A percentile compares a stretch with the other conserved stretches of the same genome.
Evolutionary conservation across 2,888 invertebrate genomes (phyloP).

Genomic region (Gandaritis pyraliata): DNA sequence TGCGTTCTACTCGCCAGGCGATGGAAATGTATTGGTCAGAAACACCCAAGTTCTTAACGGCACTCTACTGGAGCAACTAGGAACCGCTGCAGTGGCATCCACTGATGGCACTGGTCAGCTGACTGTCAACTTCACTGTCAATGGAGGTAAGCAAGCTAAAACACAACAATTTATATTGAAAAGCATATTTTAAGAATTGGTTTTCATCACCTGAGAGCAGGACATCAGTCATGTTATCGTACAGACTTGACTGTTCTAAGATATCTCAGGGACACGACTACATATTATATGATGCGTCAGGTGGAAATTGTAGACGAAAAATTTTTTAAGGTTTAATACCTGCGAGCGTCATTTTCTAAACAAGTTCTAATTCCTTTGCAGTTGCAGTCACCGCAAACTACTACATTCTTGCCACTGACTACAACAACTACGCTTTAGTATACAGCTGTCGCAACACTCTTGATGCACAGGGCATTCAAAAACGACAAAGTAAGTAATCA

Average conservation of each 20-base stretch:
- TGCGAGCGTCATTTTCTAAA: no score
- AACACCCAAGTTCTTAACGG: conserved; percentile 68
- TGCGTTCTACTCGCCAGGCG: conserved; percentile 75
- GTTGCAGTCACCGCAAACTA: conserved; percentile 51
- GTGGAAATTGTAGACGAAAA: no score
- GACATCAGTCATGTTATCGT: no score
- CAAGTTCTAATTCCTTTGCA: conserved; percentile 42
- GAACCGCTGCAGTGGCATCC: conserved; percentile 72
- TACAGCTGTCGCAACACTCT: conserved; percentile 64
- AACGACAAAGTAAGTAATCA: conserved; percentile 58
- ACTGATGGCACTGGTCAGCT: conserved; percentile 79
- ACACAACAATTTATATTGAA: neutral
- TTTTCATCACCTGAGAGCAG: no score
- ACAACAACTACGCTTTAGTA: conserved; percentile 62
- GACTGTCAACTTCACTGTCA: conserved; percentile 79
- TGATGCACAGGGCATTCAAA: conserved; percentile 19
- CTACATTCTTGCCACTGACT: conserved; percentile 69
- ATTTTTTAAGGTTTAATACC: no score
- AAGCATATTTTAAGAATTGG: no score
- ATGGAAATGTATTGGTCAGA: conserved; percentile 44
- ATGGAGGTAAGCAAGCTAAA: conserved; percentile 71
- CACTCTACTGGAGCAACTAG: conserved; percentile 75
- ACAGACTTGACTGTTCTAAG: no score
- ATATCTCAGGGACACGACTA: no score
- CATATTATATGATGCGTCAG: no score